Evolutionary conservation across 2,113 vertebrate species (phyloP), one percentile per base, ranked within the genome.

Genomic region (Chitala chitala): DNA sequence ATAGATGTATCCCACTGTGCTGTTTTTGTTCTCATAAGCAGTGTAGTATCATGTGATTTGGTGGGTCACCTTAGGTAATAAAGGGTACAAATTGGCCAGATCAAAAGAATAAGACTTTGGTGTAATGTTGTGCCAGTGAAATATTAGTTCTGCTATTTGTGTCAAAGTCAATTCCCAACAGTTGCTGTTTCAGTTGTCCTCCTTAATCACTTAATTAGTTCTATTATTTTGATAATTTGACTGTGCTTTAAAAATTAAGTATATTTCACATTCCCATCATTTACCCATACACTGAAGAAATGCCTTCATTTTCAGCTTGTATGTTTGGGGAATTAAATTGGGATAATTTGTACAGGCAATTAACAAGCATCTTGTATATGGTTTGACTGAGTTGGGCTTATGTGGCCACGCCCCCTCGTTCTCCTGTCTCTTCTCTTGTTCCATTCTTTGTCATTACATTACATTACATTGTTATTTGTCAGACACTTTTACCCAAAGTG

Each of bases 261-360:
- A 36, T 29, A 31, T 59, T 63, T 63, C n/a, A 17, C 17, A 63
- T 7, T 61, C 4, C n/a, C n/a, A 61, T 33, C 17, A 2, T 61
- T 61, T 61, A 20, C 56, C 12, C 2, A 63, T n/a, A 33, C 59
- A 63, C n/a, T 63, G 20, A 63, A 3, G 29, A 3, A 38, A 15
- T 61, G 58, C 15, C 31, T 61, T 61, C 9, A 36, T 63, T 38
- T 33, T 20, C n/a, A 15, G 17, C 33, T 22, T 5, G 59, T 36
- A 36, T 63, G 20, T 33, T 63, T 29, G 29, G 59, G 59, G 17
- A 12, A 38, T 9, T 38, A 33, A 63, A 63, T 63, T 29, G n/a
- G n/a, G n/a, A 63, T n/a, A 29, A 63, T 63, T 33, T 63, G 33
- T 63, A 63, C 59, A 36, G 33, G 33, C n/a, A 63, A 63, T 38